Evolutionary conservation across 2,888 invertebrate genomes (phyloP), one percentile per base, ranked within the genome.

Genomic region (Hybos culiciformis): DNA sequence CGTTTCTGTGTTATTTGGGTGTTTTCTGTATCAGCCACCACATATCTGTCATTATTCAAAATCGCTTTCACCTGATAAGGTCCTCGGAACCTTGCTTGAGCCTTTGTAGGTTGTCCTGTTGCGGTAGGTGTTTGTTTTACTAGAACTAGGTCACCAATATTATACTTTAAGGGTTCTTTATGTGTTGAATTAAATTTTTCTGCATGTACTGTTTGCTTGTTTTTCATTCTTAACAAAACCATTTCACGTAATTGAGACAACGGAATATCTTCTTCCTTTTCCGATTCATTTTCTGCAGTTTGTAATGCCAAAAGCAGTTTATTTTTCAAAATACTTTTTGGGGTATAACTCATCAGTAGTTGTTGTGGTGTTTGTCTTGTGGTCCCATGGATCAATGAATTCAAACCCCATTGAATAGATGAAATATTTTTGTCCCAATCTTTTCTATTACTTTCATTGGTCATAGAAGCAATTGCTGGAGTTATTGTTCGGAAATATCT

Each of bases 401-500:
- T 41, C 5, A 41, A 9, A 3, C 17, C 36, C 37, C 37, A 42
- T n/a, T 42, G 41, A 14, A 42, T 36, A n/a, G 37, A 36, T 17
- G 18, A 19, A 9, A 42, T n/a, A n/a, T 36, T 17, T 19, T 34
- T 38, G 15, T 42, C 42, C 42, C 42, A 31, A 24, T 42, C 32
- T 2, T 18, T 14, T 1, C 26, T 37, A n/a, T 37, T 37, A 29
- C n/a, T n/a, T n/a, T 26, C 26, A 6, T 9, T 26, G 11, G 45
- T 32, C 45, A 47, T 42, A 19, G 39, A 41, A 3, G 43, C 14
- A 14, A 47, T 29, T 5, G 45, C 45, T 8, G 43, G 18, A 6
- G 23, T 14, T 3, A 52, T 19, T 5, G 44, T 48, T 18, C 46
- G 39, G 34, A 43, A 46, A 38, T 37, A 40, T 17, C 52, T 37